Percentiles rank a stretch among this genome's conserved stretches.
These are phyloP conservation scores for Drosophila mimica DNA, from an alignment of 2,888 invertebrate species.

Conservation along the genomic window DNA sequence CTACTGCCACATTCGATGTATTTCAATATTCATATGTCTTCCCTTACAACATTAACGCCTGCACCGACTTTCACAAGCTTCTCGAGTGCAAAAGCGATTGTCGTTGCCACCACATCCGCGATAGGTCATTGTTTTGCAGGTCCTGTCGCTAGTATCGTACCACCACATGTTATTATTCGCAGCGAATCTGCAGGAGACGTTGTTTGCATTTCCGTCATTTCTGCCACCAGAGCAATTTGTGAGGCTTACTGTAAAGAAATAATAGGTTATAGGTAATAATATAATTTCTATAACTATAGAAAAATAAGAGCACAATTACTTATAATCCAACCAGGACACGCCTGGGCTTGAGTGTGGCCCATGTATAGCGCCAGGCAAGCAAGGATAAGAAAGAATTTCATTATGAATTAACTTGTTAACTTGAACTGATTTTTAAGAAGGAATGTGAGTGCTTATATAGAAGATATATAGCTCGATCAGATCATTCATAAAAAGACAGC, in stretches of 20 bases:
- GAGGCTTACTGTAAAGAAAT: not conserved
- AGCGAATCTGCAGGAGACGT: not conserved
- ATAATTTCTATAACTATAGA: not conserved
- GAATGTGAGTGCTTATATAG: conserved; percentile 23
- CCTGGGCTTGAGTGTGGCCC: conserved; percentile 8
- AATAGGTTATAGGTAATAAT: not conserved
- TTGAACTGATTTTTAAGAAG: not conserved
- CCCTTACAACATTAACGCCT: not conserved
- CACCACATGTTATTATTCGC: conserved; percentile 19
- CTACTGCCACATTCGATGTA: not conserved
- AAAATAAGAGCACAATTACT: not conserved
- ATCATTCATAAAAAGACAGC: not conserved
- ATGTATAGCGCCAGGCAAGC: conserved; percentile 24
- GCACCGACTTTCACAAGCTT: conserved; percentile 1
- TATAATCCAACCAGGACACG: conserved; percentile 17
- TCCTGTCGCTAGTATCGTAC: not conserved
- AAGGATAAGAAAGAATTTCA: conserved; percentile 32
- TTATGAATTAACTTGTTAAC: not conserved
- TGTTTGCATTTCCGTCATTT: not conserved
- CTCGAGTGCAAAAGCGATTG: conserved; percentile 16
- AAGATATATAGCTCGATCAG: not conserved
- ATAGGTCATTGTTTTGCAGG: conserved; percentile 12
- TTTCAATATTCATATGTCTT: not conserved
- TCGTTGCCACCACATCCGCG: conserved; percentile 30
- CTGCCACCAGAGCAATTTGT: not conserved